Evolutionary conservation across 1,140 invertebrate species (phyloP).

Genomic region (Ridgeia piscesae): DNA sequence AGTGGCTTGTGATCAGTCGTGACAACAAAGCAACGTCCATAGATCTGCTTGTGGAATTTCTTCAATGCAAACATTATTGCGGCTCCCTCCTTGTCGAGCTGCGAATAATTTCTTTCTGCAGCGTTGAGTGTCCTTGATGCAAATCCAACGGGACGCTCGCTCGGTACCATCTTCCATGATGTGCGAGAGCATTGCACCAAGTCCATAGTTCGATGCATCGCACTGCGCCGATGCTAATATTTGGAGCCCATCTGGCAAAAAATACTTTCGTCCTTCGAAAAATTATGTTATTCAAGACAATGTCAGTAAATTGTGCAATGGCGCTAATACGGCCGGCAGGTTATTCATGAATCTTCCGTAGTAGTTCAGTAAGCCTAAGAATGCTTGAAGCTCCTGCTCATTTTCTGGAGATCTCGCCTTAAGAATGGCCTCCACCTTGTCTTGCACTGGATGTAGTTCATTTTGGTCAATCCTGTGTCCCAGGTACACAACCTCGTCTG

Average conservation of each 20-base stretch:
- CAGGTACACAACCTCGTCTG: conserved; percentile 29
- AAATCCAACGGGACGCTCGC: neutral
- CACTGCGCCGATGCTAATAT: conserved; percentile 30
- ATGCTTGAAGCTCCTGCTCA: conserved; percentile 27
- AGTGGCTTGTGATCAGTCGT: conserved; percentile 49
- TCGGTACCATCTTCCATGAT: conserved; percentile 37
- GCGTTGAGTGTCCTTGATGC: conserved; percentile 23
- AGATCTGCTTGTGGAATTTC: conserved; percentile 61
- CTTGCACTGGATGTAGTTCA: neutral
- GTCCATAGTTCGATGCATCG: conserved; percentile 44
- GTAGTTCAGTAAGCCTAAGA: conserved; percentile 29
- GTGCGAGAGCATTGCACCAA: conserved; percentile 47
- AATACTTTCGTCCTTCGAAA: neutral
- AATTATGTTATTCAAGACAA: too few relatives aligned
- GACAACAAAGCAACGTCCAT: conserved; percentile 44
- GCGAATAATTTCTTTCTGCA: conserved; percentile 57
- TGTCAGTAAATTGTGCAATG: conserved; percentile 24
- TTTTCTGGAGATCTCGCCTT: conserved; percentile 16
- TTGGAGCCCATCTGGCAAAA: neutral
- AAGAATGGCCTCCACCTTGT: neutral
- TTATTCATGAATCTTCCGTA: conserved; percentile 27
- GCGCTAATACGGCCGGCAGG: conserved; percentile 21
- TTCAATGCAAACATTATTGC: conserved; percentile 59
- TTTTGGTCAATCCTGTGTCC: conserved; percentile 28
- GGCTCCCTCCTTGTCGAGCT: conserved; percentile 61